Evolutionary conservation across 2,113 vertebrate genomes (phyloP).

Genomic region (Pandion haliaetus): DNA sequence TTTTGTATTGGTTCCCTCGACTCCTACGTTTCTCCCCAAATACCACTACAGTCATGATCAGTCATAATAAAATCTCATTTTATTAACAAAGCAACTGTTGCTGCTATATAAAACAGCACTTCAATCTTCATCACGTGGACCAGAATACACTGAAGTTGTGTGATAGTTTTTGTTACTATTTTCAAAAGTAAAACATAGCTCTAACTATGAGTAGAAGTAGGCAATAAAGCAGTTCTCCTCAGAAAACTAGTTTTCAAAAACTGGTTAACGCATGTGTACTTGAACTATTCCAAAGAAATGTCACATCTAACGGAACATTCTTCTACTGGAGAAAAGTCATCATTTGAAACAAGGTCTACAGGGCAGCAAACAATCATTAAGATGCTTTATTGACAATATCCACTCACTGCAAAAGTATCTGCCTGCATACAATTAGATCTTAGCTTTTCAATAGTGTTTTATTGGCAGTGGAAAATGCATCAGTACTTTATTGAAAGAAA

Average conservation of each 20-base stretch:
- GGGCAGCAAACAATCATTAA: constrained; percentile 44
- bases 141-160: neutral
- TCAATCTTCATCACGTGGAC: neutral
- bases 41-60: neutral
- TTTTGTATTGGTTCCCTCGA: neutral
- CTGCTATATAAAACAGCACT: neutral
- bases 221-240: neutral
- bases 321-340: neutral
- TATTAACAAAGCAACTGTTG: neutral
- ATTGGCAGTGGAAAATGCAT: constrained; percentile 93
- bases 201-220: neutral
- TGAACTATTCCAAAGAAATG: neutral
- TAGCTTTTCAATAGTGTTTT: constrained; percentile 58
- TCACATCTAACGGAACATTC: neutral
- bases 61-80: no score
- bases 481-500: constrained; percentile 99
- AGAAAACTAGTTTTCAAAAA: neutral
- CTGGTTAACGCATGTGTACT: neutral
- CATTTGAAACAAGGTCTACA: constrained; percentile 15
- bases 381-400: constrained; percentile 58
- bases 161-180: neutral
- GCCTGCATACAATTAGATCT: neutral
- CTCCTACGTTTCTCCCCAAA: neutral
- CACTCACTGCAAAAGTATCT: constrained; percentile 31
- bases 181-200: neutral